A percentile compares a stretch with the other conserved stretches of the same genome.
Conservation (phyloP, 2,797 vertebrate genomes). For the Mycteria americana region DNA sequence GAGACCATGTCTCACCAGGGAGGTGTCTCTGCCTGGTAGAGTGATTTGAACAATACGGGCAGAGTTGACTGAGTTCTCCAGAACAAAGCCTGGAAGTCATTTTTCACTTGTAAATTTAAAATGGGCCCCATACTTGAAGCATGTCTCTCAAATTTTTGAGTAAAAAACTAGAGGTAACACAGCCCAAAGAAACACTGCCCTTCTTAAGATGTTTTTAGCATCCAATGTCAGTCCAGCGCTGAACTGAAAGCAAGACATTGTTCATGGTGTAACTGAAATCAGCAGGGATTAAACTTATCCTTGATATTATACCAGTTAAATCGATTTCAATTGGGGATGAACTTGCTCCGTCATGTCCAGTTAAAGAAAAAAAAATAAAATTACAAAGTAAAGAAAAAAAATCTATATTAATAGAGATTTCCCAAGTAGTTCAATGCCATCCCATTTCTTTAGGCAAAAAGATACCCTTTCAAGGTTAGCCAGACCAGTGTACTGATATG, state of each 20-base stretch:
- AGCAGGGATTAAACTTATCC: background rate
- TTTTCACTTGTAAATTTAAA: background rate
- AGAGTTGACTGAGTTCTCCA: background rate
- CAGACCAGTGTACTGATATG: background rate
- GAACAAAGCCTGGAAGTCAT: background rate
- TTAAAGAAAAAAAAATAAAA: background rate
- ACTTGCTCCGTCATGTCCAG: background rate
- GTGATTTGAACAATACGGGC: background rate
- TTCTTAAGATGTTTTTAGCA: background rate
- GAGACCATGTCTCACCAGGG: background rate
- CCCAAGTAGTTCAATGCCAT: background rate
- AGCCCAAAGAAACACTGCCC: background rate
- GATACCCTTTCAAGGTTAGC: background rate
- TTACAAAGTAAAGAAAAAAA: background rate
- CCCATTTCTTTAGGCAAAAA: background rate
- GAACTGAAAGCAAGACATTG: background rate
- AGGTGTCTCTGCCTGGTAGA: background rate
- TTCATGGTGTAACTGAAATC: background rate
- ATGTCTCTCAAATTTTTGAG: background rate
- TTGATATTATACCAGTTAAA: background rate
- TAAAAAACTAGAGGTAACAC: background rate
- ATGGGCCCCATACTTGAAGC: background rate
- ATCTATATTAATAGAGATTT: background rate
- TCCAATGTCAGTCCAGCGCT: background rate
- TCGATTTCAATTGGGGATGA: background rate